phyloP scores from a whole-genome alignment of 2,113 vertebrate species.

The Cololabis saira region DNA sequence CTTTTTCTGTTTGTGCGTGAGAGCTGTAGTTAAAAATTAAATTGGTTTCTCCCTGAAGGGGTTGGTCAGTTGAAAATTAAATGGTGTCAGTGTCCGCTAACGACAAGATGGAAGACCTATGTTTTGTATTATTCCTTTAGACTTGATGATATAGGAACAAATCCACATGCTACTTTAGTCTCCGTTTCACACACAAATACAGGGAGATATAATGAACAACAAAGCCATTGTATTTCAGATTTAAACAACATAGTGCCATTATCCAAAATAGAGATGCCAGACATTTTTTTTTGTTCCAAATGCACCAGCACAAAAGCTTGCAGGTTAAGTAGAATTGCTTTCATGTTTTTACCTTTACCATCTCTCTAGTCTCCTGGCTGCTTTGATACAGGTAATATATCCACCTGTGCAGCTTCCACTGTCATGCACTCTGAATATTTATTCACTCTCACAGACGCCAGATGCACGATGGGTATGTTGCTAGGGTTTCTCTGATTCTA shows the following conservation, averaged over 20 bases:
- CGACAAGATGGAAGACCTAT: conserved; percentile 54
- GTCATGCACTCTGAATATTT: conserved; percentile 79
- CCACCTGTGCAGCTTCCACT: conserved; percentile 78
- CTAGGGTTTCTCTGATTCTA: conserved; percentile 76
- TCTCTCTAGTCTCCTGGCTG: conserved; percentile 69
- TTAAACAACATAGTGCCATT: conserved; percentile 64
- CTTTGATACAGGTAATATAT: conserved; percentile 82
- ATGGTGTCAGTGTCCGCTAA: conserved; percentile 58
- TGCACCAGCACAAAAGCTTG: conserved; percentile 69
- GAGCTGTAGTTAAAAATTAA: conserved; percentile 54
- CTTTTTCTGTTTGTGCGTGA: conserved; percentile 34
- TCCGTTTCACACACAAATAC: conserved; percentile 25
- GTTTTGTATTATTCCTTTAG: conserved; percentile 50
- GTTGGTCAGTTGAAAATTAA: conserved; percentile 55
- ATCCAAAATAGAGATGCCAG: conserved; percentile 64
- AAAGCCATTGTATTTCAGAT: conserved; percentile 63
- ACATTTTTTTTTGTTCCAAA: conserved; percentile 58
- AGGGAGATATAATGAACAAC: conserved; percentile 61
- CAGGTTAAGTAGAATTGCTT: conserved; percentile 75
- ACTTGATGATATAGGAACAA: conserved; percentile 49
- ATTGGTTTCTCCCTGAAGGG: conserved; percentile 27
- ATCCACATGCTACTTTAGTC: conserved; percentile 46
- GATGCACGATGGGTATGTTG: conserved; percentile 78
- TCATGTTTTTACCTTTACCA: conserved; percentile 76
- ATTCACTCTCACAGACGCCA: conserved; percentile 76